A percentile compares a stretch with the other conserved stretches of the same genome.
Conservation (phyloP, 2,113 vertebrate genomes). For the Peromyscus californicus region DNA sequence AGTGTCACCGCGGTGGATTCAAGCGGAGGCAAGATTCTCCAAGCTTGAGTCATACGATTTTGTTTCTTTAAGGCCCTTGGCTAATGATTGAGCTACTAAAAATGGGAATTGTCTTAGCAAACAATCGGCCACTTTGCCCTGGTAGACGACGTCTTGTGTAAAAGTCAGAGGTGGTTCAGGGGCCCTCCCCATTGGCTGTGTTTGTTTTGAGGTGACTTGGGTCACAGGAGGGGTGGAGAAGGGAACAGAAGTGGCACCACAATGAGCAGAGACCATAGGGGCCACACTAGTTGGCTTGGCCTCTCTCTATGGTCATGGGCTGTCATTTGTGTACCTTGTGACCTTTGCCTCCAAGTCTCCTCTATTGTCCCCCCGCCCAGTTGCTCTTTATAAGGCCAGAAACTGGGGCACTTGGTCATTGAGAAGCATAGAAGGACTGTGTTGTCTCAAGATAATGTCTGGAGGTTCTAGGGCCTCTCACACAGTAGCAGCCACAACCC, state of each 20-base stretch:
- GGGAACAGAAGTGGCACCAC: rapidly evolving
- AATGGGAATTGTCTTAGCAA: slow-evolving; percentile 63
- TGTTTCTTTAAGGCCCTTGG: slow-evolving; percentile 66
- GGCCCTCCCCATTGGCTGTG: neutral
- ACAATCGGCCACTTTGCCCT: neutral
- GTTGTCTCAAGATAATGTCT: neutral
- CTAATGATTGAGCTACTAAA: slow-evolving; percentile 61
- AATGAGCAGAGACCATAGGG: neutral
- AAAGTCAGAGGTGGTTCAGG: neutral
- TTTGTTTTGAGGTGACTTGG: neutral
- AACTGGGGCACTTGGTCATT: neutral
- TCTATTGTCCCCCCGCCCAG: neutral
- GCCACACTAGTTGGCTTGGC: neutral
- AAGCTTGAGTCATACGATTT: slow-evolving; percentile 13
- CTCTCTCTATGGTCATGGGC: neutral
- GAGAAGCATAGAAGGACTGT: neutral
- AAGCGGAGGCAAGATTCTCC: slow-evolving; percentile 25
- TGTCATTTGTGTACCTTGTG: neutral
- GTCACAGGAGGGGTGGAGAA: neutral
- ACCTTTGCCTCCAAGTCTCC: neutral
- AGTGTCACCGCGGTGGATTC: neutral
- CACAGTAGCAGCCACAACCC: neutral
- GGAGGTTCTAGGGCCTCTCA: neutral
- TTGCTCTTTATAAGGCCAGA: neutral
- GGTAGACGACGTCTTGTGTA: slow-evolving; percentile 9